Conservation (phyloP, 2,797 vertebrate species). For the Sebastes oblongus region DNA sequence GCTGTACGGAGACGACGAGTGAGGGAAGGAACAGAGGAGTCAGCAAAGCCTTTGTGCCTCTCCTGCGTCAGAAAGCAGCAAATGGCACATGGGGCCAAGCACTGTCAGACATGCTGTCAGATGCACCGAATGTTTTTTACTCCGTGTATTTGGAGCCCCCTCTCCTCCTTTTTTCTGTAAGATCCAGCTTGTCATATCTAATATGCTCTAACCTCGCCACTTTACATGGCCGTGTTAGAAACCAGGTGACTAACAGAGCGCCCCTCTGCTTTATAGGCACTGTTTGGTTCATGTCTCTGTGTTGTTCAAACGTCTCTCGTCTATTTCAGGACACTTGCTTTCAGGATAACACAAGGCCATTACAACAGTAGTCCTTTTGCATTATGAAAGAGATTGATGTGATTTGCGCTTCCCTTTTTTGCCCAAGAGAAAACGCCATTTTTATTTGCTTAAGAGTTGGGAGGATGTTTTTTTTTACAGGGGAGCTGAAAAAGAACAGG, state of each 20-base stretch:
- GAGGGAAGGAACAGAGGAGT: slow-evolving; percentile 68
- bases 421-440: slow-evolving; percentile 56
- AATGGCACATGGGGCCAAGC: slow-evolving; percentile 62
- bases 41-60: slow-evolving; percentile 69
- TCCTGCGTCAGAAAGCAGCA: slow-evolving; percentile 59
- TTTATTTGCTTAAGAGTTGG: slow-evolving; percentile 56
- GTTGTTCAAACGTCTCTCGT: slow-evolving; percentile 43
- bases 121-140: slow-evolving; percentile 52
- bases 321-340: slow-evolving; percentile 69
- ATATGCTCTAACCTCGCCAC: slow-evolving; percentile 49
- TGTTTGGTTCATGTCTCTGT: slow-evolving; percentile 37
- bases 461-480: slow-evolving; percentile 17
- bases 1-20: slow-evolving; percentile 36
- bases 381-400: slow-evolving; percentile 71
- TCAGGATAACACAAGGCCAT: slow-evolving; percentile 63
- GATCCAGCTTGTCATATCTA: slow-evolving; percentile 56
- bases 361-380: slow-evolving; percentile 60
- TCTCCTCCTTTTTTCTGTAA: slow-evolving; percentile 17
- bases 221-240: slow-evolving; percentile 37
- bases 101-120: slow-evolving; percentile 71
- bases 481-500: slow-evolving; percentile 36
- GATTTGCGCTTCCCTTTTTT: slow-evolving; percentile 45
- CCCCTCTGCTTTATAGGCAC: slow-evolving; percentile 29
- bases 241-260: slow-evolving; percentile 57
- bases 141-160: slow-evolving; percentile 30